Conservation (phyloP, 2,113 vertebrate genomes). For the Python bivittatus region DNA sequence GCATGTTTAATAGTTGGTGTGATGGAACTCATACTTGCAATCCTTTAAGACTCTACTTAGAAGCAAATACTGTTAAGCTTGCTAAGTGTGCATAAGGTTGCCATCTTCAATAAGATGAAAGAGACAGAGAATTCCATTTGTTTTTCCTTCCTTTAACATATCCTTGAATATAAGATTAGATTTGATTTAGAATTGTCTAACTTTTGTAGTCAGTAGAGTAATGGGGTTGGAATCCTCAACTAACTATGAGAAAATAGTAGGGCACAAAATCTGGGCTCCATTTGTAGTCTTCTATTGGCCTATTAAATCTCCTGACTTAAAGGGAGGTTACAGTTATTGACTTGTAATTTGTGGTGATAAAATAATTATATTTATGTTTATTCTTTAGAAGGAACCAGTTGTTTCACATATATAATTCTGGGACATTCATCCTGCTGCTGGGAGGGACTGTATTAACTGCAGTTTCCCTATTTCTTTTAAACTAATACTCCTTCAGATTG, state of each 20-base stretch:
- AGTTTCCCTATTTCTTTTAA: background rate
- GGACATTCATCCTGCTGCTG: background rate
- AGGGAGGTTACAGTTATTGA: background rate
- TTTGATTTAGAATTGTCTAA: background rate
- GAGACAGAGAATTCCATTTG: background rate
- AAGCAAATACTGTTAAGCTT: background rate
- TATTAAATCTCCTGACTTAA: background rate
- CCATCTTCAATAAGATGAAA: background rate
- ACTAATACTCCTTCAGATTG: background rate
- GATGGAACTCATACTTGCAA: too few species aligned
- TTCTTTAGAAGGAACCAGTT: background rate
- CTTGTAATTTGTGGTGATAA: background rate
- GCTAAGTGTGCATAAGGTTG: background rate
- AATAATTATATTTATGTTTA: background rate
- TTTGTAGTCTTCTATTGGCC: background rate
- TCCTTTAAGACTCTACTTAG: background rate
- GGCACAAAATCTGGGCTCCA: background rate
- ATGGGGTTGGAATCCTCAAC: background rate
- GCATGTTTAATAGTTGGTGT: too few species aligned
- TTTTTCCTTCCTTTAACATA: background rate
- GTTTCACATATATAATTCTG: constrained; percentile 3
- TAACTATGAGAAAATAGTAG: background rate
- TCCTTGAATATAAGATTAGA: background rate
- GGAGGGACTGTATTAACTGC: background rate
- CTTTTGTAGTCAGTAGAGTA: background rate